Evolutionary conservation across 1,140 invertebrate species (phyloP).

Genomic region (Eumaeus atala): DNA sequence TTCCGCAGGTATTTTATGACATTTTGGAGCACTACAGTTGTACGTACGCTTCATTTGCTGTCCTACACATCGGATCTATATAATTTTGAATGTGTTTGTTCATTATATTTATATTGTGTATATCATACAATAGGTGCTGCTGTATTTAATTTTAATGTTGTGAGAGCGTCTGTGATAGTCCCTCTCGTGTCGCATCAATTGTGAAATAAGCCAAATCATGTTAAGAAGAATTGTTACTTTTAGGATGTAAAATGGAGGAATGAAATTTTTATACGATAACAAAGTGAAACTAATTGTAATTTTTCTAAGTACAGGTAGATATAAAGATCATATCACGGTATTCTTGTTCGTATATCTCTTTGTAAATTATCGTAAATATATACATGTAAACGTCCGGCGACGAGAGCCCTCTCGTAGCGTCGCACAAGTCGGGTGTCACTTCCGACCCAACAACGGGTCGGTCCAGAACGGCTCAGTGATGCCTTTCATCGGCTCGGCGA

Average conservation of each 20-base stretch:
- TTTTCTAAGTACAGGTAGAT: slow-evolving; percentile 67
- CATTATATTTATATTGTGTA: slow-evolving; percentile 53
- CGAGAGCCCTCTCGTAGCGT: slow-evolving; percentile 10
- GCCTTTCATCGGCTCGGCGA: neutral
- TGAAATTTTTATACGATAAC: slow-evolving; percentile 62
- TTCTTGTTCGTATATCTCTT: slow-evolving; percentile 44
- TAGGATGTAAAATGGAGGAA: slow-evolving; percentile 58
- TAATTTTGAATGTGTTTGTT: slow-evolving; percentile 62
- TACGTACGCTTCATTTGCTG: slow-evolving; percentile 56
- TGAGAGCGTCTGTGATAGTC: slow-evolving; percentile 62
- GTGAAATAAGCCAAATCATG: slow-evolving; percentile 63
- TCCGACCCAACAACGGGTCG: no score
- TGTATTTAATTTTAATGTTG: slow-evolving; percentile 67
- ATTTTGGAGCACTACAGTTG: slow-evolving; percentile 56
- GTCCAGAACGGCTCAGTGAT: no score
- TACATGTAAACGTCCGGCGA: neutral
- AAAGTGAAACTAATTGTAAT: slow-evolving; percentile 59
- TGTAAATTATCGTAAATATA: slow-evolving; percentile 44
- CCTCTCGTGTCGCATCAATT: slow-evolving; percentile 57
- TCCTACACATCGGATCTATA: slow-evolving; percentile 46
- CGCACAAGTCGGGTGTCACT: slow-evolving; percentile 17
- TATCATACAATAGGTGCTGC: slow-evolving; percentile 69
- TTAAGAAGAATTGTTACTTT: slow-evolving; percentile 53
- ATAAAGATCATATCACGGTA: slow-evolving; percentile 62
- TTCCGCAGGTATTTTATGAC: no score